phyloP scores from a whole-genome alignment of 2,797 vertebrate species.

The Furcifer pardalis region DNA sequence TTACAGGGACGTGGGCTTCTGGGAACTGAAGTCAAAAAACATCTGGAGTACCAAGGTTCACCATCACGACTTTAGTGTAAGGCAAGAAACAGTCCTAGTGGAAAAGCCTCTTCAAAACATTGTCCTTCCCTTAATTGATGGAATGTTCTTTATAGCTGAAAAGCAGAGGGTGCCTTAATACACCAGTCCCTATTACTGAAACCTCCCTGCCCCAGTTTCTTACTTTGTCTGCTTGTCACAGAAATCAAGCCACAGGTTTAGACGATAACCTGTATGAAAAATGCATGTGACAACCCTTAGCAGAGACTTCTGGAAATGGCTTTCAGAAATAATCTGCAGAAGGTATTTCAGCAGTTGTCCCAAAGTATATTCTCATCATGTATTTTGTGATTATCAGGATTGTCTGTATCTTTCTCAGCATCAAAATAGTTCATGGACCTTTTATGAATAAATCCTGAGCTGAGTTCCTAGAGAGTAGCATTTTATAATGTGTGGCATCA shows the following conservation, averaged over 20 bases:
- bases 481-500: neutral
- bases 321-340: slow-evolving; percentile 1
- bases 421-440: neutral
- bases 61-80: neutral
- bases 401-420: neutral
- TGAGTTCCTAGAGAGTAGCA: neutral
- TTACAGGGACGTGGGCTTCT: too few species aligned
- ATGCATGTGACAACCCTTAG: neutral
- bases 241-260: neutral
- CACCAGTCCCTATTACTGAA: neutral
- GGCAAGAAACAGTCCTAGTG: neutral
- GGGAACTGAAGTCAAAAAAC: too few species aligned
- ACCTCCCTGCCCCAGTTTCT: neutral
- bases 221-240: neutral
- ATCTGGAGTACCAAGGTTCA: too few species aligned
- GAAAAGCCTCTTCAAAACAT: neutral
- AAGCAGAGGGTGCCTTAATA: neutral
- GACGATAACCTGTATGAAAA: neutral
- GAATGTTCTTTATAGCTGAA: neutral
- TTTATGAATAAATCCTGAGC: neutral
- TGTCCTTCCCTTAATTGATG: neutral
- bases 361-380: neutral
- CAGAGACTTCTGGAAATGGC: neutral
- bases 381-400: neutral
- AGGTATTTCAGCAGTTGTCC: neutral